Conservation (phyloP, 1,140 invertebrate species). For the Frieseomelitta varia region DNA sequence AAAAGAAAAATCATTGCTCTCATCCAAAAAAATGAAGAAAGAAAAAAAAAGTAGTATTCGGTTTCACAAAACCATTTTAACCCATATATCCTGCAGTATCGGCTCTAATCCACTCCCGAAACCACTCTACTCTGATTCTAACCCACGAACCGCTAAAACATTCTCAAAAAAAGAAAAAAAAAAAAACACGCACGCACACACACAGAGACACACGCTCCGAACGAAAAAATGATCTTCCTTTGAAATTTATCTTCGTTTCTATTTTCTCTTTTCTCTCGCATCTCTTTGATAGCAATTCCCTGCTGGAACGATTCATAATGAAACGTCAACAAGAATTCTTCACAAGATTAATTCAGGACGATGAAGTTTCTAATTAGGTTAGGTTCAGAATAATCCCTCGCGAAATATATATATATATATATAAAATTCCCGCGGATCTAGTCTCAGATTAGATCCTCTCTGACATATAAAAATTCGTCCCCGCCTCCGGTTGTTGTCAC, state of each 20-base stretch:
- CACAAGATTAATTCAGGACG: no score
- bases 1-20: not conserved
- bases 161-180: not conserved
- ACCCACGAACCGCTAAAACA: not conserved
- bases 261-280: not conserved
- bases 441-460: no score
- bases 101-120: not conserved
- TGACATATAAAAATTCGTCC: no score
- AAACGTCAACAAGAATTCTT: not conserved
- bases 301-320: not conserved
- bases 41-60: not conserved
- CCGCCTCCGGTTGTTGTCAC: no score
- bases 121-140: not conserved
- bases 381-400: no score
- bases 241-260: not conserved
- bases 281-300: not conserved
- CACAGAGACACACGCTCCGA: no score
- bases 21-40: not conserved
- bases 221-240: not conserved
- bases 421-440: no score
- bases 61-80: not conserved
- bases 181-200: no score
- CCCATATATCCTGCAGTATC: not conserved
- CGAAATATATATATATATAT: no score
- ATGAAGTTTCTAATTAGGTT: no score